Evolutionary conservation across 2,113 vertebrate genomes (phyloP).

Genomic region (Cairina moschata): DNA sequence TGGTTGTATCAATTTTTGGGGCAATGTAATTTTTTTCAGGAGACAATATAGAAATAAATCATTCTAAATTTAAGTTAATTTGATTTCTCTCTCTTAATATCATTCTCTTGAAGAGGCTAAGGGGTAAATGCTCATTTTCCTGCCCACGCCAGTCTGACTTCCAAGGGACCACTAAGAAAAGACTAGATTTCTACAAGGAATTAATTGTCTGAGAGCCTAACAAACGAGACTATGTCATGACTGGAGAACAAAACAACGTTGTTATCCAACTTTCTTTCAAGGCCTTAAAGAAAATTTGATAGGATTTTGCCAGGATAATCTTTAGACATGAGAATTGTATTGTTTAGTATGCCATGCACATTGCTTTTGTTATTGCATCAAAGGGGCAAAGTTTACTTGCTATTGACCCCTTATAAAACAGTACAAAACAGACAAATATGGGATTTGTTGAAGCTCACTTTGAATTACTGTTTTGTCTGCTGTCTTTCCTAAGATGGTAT

Average conservation of each 20-base stretch:
- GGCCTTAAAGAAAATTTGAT: neutral
- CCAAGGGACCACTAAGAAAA: neutral
- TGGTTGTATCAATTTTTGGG: neutral
- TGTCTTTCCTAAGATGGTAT: neutral
- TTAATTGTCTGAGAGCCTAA: neutral
- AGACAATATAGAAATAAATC: neutral
- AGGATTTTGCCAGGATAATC: neutral
- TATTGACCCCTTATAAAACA: neutral
- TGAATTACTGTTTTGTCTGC: neutral
- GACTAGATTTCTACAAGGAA: neutral
- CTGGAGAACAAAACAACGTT: conserved; percentile 11
- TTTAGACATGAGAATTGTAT: neutral
- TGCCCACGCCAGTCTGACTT: neutral
- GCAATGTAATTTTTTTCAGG: neutral
- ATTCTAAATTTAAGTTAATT: neutral
- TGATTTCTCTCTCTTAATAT: neutral
- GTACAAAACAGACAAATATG: neutral
- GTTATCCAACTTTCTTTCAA: neutral
- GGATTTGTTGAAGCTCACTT: neutral
- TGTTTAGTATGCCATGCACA: neutral
- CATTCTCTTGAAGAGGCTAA: neutral
- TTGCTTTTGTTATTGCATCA: neutral
- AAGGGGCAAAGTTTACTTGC: neutral
- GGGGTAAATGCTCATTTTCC: neutral
- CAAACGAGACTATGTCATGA: neutral